These are phyloP conservation scores for Lycia hirtaria DNA, from an alignment of 2,888 invertebrate genomes.

Conservation along the genomic window DNA sequence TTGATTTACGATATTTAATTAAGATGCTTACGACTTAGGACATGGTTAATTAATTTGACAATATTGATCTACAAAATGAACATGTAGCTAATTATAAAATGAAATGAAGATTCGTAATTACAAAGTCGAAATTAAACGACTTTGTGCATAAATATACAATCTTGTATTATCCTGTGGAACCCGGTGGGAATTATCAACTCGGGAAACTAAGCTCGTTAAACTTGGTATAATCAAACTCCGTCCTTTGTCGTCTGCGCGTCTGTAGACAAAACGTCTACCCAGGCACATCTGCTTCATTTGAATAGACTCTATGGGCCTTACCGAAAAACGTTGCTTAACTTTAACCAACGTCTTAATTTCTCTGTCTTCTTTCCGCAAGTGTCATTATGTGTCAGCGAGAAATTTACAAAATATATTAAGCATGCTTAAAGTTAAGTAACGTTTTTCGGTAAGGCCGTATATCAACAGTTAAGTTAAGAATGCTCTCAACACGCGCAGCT, in stretches of 20 bases:
- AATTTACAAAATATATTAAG: no score
- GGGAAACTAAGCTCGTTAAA: constrained; percentile 42
- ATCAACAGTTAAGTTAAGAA: no score
- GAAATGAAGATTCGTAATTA: not conserved
- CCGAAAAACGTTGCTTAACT: no score
- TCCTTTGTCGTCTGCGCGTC: constrained; percentile 42
- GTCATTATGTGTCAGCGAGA: no score
- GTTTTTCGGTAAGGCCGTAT: no score
- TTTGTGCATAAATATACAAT: constrained; percentile 22
- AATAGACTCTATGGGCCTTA: constrained; percentile 16
- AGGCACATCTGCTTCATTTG: constrained; percentile 31
- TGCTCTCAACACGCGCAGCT: no score
- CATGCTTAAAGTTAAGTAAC: no score
- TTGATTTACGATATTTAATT: not conserved
- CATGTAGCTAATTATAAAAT: not conserved
- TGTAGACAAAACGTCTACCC: constrained; percentile 37
- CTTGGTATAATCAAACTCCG: constrained; percentile 38
- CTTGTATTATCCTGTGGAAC: constrained; percentile 33
- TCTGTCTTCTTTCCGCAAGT: no score
- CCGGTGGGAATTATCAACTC: constrained; percentile 27
- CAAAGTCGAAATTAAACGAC: not conserved
- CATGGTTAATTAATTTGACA: not conserved
- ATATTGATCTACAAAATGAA: constrained; percentile 3
- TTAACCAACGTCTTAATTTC: no score
- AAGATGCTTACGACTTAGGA: not conserved